These are phyloP conservation scores for Muricea muricata DNA, from an alignment of 92 coral and sea anemone genomes.

Conservation along the genomic window DNA sequence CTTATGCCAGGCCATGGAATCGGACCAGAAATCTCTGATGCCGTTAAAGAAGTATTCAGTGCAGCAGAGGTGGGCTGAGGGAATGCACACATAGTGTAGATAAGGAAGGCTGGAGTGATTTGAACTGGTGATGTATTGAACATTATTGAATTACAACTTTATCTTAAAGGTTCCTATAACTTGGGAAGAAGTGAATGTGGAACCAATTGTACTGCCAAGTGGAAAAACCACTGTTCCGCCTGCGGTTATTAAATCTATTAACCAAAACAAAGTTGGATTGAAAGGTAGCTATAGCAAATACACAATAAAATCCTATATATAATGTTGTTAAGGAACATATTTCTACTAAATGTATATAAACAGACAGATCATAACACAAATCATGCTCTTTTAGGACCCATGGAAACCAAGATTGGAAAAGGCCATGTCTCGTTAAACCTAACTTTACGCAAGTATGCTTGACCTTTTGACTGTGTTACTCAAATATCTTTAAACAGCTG, in stretches of 20 bases:
- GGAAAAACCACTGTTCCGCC: slow-evolving; percentile 96
- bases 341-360: too few species aligned
- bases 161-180: slow-evolving; percentile 83
- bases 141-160: too few species aligned
- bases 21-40: slow-evolving; percentile 97
- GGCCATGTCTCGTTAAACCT: slow-evolving; percentile 97
- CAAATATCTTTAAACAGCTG: too few species aligned
- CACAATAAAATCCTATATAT: too few species aligned
- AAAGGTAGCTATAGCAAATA: too few species aligned
- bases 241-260: slow-evolving; percentile 90
- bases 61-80: slow-evolving; percentile 78
- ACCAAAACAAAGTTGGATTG: slow-evolving; percentile 93
- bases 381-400: slow-evolving; percentile 88
- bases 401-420: slow-evolving; percentile 98
- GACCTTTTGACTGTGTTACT: too few species aligned
- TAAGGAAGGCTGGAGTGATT: too few species aligned
- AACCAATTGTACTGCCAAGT: slow-evolving; percentile 90
- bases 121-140: too few species aligned
- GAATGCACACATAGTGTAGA: too few species aligned
- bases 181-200: slow-evolving; percentile 96
- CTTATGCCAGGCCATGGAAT: slow-evolving; percentile 99
- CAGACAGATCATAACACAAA: too few species aligned
- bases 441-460: slow-evolving; percentile 81
- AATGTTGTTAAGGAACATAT: too few species aligned
- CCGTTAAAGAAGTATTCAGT: slow-evolving; percentile 89